Evolutionary conservation across 2,113 vertebrate genomes (phyloP), one percentile per base, ranked within the genome.

Genomic region (Sturnus vulgaris): DNA sequence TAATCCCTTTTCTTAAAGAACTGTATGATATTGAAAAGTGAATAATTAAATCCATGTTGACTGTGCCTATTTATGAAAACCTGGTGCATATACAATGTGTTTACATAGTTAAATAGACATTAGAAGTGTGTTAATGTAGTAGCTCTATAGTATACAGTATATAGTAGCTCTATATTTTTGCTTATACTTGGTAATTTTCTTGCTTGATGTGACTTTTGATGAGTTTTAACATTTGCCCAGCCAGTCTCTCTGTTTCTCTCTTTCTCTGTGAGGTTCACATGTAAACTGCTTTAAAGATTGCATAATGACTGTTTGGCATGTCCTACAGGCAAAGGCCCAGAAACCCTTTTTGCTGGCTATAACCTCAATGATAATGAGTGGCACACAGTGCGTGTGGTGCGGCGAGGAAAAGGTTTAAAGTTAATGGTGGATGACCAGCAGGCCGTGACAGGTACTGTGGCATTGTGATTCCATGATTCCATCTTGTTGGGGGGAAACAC

Each of bases 321-420:
- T 99, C 96, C 98, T 98, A 98, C 99, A 99, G 99, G 99, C 98
- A 99, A 99, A 98, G 99, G 99, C 97, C 99, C 99, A 96, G 99
- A 99, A 97, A 99, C 99, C 86, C 98, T 99, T 97, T 99, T 99
- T 98, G 99, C 99, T 66, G 99, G 99, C 98, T 99, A 99, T 98
- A 99, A 99, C 98, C 98, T 99, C 98, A 99, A 99, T 98, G 99
- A 99, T 98, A 99, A 99, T 92, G 99, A 99, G 94, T 99, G 99
- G 99, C 99, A 99, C 98, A 99, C 99, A 33, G 99, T 99, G 37
- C 99, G 99, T 95, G 99, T 99, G 97, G 98, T 98, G 97, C 99
- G 99, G 78, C 98, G 99, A 97, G 99, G 99, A 96, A 99, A 99
- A 98, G 98, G 98, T 97, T 98, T 99, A 98, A 99, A 99, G 98